Conservation (phyloP, 2,888 invertebrate species). For the Papilio gigon region DNA sequence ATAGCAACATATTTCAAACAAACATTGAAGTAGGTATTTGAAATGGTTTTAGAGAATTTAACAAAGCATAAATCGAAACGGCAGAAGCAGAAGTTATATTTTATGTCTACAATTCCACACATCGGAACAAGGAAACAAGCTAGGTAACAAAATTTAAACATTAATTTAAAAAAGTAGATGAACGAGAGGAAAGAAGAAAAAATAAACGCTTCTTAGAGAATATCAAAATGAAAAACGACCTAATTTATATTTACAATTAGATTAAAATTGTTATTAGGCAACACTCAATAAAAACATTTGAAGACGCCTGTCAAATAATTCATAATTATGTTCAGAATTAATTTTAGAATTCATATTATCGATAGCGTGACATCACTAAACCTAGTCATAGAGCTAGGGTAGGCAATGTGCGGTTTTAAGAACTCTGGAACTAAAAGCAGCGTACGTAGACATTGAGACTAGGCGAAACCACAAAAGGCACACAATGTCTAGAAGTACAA, state of each 20-base stretch:
- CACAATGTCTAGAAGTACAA: constrained; percentile 61
- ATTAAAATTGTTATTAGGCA: too few relatives aligned
- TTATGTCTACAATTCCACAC: too few relatives aligned
- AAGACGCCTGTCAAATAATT: too few relatives aligned
- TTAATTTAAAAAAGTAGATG: background rate
- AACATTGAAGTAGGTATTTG: background rate
- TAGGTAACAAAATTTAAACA: background rate
- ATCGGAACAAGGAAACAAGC: too few relatives aligned
- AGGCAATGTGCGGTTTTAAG: constrained; percentile 63
- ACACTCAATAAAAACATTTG: too few relatives aligned
- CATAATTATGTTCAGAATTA: constrained; percentile 12
- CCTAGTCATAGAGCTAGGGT: constrained; percentile 48
- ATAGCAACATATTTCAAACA: background rate
- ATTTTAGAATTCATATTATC: constrained; percentile 4
- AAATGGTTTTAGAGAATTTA: constrained; percentile 1
- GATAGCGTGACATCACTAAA: constrained; percentile 47
- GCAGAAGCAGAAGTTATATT: background rate
- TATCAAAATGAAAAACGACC: too few relatives aligned
- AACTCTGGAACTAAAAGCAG: constrained; percentile 69
- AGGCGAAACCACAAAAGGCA: constrained; percentile 73
- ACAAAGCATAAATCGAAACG: background rate
- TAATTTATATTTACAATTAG: too few relatives aligned
- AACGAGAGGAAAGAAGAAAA: background rate
- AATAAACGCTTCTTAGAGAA: too few relatives aligned
- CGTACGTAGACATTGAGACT: constrained; percentile 54